Evolutionary conservation across 2,888 invertebrate genomes (phyloP).

Genomic region (Plusia festucae): DNA sequence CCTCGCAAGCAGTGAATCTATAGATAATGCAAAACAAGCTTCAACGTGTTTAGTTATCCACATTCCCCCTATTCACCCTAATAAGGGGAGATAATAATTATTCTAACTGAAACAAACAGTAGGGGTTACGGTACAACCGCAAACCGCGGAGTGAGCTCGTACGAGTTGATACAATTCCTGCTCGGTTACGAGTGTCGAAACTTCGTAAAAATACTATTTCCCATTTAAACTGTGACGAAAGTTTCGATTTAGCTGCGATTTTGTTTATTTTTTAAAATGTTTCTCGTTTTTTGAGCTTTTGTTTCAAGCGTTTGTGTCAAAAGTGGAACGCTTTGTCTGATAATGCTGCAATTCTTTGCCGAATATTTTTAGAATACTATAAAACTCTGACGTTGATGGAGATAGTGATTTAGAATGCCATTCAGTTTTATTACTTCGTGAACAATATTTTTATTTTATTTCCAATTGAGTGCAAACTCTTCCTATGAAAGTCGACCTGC

Average conservation of each 20-base stretch:
- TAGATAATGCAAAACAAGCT: neutral
- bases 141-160: slow-evolving; percentile 55
- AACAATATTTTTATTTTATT: neutral
- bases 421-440: neutral
- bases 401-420: neutral
- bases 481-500: too few relatives aligned
- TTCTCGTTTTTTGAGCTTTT: slow-evolving; percentile 8
- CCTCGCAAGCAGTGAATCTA: too few relatives aligned
- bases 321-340: neutral
- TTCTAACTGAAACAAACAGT: slow-evolving; percentile 33
- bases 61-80: neutral
- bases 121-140: slow-evolving; percentile 41
- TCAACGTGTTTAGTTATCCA: neutral
- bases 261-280: slow-evolving; percentile 8
- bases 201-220: slow-evolving; percentile 61
- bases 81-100: slow-evolving; percentile 6
- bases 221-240: slow-evolving; percentile 53
- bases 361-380: neutral
- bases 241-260: slow-evolving; percentile 39
- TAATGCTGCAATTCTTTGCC: slow-evolving; percentile 4
- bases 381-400: neutral
- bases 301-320: slow-evolving; percentile 1
- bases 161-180: slow-evolving; percentile 58
- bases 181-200: slow-evolving; percentile 53
- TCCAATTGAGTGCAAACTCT: neutral